Evolutionary conservation across 2,113 vertebrate genomes (phyloP).

Genomic region (Daubentonia madagascariensis): DNA sequence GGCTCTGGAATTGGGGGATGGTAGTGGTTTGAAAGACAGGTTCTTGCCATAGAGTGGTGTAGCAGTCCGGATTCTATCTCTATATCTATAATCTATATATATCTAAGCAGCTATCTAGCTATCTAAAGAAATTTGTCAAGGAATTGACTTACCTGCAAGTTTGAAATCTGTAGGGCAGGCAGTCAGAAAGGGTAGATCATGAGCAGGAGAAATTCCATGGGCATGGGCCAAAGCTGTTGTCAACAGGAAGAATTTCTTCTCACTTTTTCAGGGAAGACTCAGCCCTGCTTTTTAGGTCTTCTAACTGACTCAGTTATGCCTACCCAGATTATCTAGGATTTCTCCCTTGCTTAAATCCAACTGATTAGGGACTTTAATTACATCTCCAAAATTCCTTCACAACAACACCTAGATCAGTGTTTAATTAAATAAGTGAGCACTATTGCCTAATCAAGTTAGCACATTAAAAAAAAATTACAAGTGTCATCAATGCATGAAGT

Average conservation of each 20-base stretch:
- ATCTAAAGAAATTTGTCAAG: background rate
- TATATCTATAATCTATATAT: background rate
- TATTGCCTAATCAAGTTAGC: background rate
- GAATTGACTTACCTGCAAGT: background rate
- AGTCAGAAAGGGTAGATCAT: background rate
- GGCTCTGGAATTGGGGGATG: background rate
- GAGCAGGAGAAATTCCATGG: background rate
- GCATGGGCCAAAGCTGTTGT: background rate
- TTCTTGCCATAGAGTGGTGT: background rate
- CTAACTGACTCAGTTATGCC: background rate
- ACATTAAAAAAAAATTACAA: background rate
- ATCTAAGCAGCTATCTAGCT: background rate
- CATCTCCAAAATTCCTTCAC: background rate
- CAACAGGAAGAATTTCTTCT: background rate
- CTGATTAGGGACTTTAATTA: background rate
- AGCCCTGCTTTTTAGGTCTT: background rate
- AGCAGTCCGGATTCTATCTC: background rate
- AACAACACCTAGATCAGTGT: background rate
- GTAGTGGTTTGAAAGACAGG: background rate
- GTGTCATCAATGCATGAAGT: background rate
- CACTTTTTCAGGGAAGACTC: background rate
- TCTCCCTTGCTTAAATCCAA: background rate
- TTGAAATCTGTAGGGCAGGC: background rate
- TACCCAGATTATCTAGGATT: background rate
- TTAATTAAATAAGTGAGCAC: background rate